Conservation (phyloP, 2,888 invertebrate species). For the Bellardia pandia region DNA sequence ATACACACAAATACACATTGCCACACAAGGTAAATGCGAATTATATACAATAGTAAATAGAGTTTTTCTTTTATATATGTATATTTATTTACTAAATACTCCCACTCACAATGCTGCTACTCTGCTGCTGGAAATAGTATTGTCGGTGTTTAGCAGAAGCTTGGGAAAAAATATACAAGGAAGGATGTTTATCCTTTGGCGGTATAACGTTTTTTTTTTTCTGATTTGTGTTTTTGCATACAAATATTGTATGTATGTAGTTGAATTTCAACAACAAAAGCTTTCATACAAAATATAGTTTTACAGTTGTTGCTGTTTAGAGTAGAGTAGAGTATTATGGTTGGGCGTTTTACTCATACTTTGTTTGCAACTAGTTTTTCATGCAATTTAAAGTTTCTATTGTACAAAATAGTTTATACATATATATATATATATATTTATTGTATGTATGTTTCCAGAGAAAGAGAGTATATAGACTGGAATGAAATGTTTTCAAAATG, state of each 20-base stretch:
- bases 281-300: constrained; percentile 35
- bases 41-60: constrained; percentile 39
- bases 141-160: not conserved
- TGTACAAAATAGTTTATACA: constrained; percentile 42
- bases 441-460: constrained; percentile 6
- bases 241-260: constrained; percentile 54
- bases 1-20: not conserved
- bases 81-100: constrained; percentile 52
- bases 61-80: constrained; percentile 10
- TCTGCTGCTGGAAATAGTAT: not conserved
- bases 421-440: too few relatives aligned
- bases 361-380: constrained; percentile 25
- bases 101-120: not conserved
- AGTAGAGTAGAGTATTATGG: not conserved
- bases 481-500: constrained; percentile 72
- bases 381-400: constrained; percentile 60
- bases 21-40: constrained; percentile 5
- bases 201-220: constrained; percentile 51
- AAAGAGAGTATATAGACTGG: constrained; percentile 66
- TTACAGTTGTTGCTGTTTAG: not conserved
- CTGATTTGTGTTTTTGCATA: constrained; percentile 12
- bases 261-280: constrained; percentile 46
- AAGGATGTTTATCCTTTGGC: constrained; percentile 64
- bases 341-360: constrained; percentile 55
- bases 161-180: not conserved